A percentile compares a stretch with the other conserved stretches of the same genome.
These are phyloP conservation scores for Pachyramphus minor DNA, from an alignment of 2,113 vertebrate genomes.

Conservation along the genomic window DNA sequence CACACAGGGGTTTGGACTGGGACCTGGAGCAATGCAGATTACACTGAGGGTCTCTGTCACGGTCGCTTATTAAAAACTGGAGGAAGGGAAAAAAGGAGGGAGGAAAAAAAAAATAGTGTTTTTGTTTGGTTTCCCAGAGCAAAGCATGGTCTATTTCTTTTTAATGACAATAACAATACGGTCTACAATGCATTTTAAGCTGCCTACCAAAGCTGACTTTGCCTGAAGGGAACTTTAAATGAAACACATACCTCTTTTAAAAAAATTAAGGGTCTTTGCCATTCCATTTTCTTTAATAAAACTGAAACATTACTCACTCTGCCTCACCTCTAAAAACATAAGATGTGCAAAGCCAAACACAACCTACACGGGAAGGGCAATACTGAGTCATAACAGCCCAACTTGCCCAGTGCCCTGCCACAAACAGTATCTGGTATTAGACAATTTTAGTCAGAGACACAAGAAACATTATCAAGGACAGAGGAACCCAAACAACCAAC, in stretches of 20 bases:
- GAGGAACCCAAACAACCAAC: not conserved
- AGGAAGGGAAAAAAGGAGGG: not conserved
- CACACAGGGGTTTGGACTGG: slow-evolving; percentile 88
- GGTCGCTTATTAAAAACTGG: slow-evolving; percentile 95
- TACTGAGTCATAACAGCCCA: slow-evolving; percentile 40
- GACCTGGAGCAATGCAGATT: slow-evolving; percentile 85
- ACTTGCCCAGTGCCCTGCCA: not conserved
- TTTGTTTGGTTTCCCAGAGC: not conserved
- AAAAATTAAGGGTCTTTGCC: not conserved
- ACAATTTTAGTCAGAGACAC: not conserved
- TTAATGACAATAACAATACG: not conserved
- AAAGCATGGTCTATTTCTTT: not conserved
- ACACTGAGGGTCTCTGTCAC: slow-evolving; percentile 84
- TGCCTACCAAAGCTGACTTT: not conserved
- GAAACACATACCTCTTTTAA: not conserved
- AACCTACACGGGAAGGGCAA: slow-evolving; percentile 28
- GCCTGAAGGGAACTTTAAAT: slow-evolving; percentile 20
- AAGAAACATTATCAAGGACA: not conserved
- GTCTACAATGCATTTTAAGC: not conserved
- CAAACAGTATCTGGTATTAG: not conserved
- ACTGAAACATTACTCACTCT: slow-evolving; percentile 38
- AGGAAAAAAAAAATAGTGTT: not conserved
- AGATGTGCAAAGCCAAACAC: slow-evolving; percentile 40
- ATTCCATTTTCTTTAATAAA: slow-evolving; percentile 31
- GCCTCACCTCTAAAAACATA: slow-evolving; percentile 22